Conservation (phyloP, 2,113 vertebrate genomes). For the Sitta europaea region DNA sequence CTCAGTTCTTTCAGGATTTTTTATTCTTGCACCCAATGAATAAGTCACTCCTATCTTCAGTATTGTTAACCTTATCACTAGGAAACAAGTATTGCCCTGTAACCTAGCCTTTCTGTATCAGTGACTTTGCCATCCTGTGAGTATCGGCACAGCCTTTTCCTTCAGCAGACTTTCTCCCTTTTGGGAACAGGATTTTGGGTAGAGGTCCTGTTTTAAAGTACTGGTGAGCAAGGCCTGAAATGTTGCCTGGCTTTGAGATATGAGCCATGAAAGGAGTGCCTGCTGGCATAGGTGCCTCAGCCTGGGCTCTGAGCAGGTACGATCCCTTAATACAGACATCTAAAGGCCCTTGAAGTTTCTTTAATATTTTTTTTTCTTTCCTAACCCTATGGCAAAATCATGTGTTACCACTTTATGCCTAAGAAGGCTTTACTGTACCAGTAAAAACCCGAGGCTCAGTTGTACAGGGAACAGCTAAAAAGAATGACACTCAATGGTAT, state of each 20-base stretch:
- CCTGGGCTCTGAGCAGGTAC: not conserved
- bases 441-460: accelerated
- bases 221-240: not conserved
- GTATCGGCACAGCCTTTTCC: not conserved
- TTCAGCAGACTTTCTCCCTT: not conserved
- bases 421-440: not conserved
- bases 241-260: not conserved
- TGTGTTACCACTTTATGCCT: not conserved
- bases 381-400: not conserved
- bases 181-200: not conserved
- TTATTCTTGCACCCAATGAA: not conserved
- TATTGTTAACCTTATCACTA: not conserved
- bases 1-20: not conserved
- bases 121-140: not conserved
- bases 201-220: not conserved
- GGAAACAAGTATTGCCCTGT: not conserved
- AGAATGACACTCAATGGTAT: not conserved
- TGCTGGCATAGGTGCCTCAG: not conserved
- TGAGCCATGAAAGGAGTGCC: not conserved
- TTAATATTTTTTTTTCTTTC: not conserved
- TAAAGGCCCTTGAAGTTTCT: not conserved
- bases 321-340: not conserved
- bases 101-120: not conserved
- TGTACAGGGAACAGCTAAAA: not conserved
- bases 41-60: not conserved